Evolutionary conservation across 2,888 invertebrate species (phyloP), one percentile per base, ranked within the genome.

Genomic region (Habroteleia sp.): DNA sequence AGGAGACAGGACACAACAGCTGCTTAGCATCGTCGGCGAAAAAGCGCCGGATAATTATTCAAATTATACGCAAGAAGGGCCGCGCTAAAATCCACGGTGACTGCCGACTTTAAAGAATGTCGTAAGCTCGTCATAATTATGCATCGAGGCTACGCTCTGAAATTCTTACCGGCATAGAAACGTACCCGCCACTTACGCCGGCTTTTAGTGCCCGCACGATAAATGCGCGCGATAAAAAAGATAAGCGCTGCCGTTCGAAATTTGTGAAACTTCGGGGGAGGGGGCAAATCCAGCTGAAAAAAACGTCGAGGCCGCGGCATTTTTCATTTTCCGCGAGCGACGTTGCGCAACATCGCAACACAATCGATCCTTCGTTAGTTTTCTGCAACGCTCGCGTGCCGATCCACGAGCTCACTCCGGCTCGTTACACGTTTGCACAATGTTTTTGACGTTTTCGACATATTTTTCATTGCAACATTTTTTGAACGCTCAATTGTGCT

Each of bases 21-120:
- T 84, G 84, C 81, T 83, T 83, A 84, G 80, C 84, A 82, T 84
- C 84, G 76, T 60, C 76, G 77, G 80, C 78, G 81, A 84, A 82
- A 82, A 82, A 82, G 65, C 66, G 71, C 72, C 56, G 71, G 80
- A 81, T 84, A 82, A 84, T 84, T 84, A 84, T 84, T 84, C 83
- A 84, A 84, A 84, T 84, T 83, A 80, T 81, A 79, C 79, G 79
- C 74, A 78, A 78, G 76, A 77, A 79, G 79, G 79, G 77, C 74
- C 75, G 56, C 46, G 77, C 60, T 50, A 37, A 56, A 74, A 63
- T 74, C 56, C 46, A 46, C 33, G 52, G 60, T 27, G 62, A 54
- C 73, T 23, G 60, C 29, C 48, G 69, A 71, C 52, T 52, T 44
- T 35, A 41, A 56, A 75, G 54, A 75, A 71, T 75, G 75, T 71